Evolutionary conservation across 2,113 vertebrate genomes (phyloP), one percentile per base, ranked within the genome.

Genomic region (Sylvia atricapilla): DNA sequence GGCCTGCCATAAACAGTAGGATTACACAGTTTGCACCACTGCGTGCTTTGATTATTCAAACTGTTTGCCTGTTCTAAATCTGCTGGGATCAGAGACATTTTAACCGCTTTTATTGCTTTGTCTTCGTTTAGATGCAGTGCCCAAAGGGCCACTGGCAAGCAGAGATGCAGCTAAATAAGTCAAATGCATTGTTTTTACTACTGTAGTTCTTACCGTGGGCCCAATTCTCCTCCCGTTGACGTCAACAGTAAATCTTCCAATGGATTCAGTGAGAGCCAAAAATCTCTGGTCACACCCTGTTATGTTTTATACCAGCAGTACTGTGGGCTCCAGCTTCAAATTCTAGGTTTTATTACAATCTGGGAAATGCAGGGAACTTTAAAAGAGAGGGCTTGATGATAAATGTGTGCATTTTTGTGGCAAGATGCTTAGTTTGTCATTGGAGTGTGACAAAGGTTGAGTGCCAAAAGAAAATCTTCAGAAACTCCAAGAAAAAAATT

Each of bases 241-340:
- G 82, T 97, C 96, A 96, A 58, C 52, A 60, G 68, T 78, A 96
- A 79, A 92, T 95, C 95, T 90, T 91, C 93, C 94, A 94, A 60
- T 95, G 87, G 94, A 72, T 96, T 93, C 76, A 83, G 53, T 50
- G 53, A 78, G 66, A 89, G 90, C 94, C 95, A 96, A 94, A 96
- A 93, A 74, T 80, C 80, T 91, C 66, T 55, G 79, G 41, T 78
- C 91, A 93, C 68, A 85, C 92, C 79, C 79, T 93, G 62, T 59
- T 73, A 69, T 80, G 89, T 89, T 68, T 90, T 94, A 80, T 56
- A 63, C 78, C 60, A 85, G 47, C 47, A 83, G 27, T 37, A 53
- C 37, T 81, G 47, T 37, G 60, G 67, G 55, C 33, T 95, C 37
- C 62, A 66, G 85, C 27, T 92, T 70, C 58, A 80, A 64, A 70